These are phyloP conservation scores for Spilosoma lubricipeda DNA, from an alignment of 2,888 invertebrate species.

Conservation along the genomic window DNA sequence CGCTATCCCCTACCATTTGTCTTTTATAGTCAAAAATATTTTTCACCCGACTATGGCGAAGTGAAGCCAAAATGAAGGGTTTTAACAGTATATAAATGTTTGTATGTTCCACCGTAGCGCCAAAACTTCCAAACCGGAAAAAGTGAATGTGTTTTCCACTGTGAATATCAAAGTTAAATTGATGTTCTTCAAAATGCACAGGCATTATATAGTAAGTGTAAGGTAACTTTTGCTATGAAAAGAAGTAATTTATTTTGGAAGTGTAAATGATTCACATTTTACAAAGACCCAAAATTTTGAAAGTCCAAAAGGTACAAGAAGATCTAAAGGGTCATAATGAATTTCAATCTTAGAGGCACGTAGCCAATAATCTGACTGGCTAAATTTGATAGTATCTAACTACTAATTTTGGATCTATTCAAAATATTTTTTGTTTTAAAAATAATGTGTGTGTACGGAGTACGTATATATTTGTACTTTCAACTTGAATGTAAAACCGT, in stretches of 20 bases:
- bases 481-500: constrained; percentile 51
- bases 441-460: too few species aligned
- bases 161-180: neutral
- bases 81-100: too few species aligned
- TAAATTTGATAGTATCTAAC: neutral
- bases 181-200: neutral
- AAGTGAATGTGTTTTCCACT: neutral
- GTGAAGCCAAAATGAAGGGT: too few species aligned
- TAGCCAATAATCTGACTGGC: too few species aligned
- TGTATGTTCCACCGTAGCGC: too few species aligned
- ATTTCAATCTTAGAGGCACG: too few species aligned
- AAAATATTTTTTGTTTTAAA: too few species aligned
- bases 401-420: neutral
- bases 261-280: too few species aligned
- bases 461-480: neutral
- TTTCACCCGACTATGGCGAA: too few species aligned
- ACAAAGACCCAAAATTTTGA: neutral
- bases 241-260: neutral
- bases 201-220: neutral
- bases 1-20: constrained; percentile 58
- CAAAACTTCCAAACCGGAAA: neutral
- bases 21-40: neutral
- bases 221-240: neutral
- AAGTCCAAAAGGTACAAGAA: too few species aligned
- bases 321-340: too few species aligned